Percentiles rank a stretch among this genome's conserved stretches.
These are phyloP conservation scores for Cliona cf. orientalis DNA, from an alignment of 37 sponge, comb jelly and placozoan species.

Conservation along the genomic window DNA sequence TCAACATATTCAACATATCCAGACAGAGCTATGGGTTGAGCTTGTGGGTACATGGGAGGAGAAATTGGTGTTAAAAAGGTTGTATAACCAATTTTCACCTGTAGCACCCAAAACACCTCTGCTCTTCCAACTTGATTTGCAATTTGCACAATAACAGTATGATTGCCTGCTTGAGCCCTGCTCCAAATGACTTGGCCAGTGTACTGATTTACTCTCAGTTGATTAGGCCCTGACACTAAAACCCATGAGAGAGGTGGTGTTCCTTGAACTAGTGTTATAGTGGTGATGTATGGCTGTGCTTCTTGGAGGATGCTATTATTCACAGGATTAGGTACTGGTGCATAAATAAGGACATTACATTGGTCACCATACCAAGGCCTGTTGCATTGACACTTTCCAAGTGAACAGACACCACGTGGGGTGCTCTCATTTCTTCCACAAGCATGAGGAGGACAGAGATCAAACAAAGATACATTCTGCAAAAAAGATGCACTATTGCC, in stretches of 20 bases:
- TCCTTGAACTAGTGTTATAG: slow-evolving; percentile 3
- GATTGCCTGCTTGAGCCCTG: slow-evolving; percentile 39
- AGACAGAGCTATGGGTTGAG: slow-evolving; percentile 15
- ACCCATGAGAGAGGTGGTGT: slow-evolving; percentile 25
- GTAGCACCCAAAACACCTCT: slow-evolving; percentile 1
- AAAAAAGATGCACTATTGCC: background rate
- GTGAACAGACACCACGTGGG: slow-evolving; percentile 12
- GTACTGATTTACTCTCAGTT: background rate
- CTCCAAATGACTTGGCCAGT: slow-evolving; percentile 13
- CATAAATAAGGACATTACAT: slow-evolving; percentile 15
- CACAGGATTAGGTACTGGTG: background rate
- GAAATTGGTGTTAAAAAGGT: slow-evolving; percentile 2
- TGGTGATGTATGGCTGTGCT: slow-evolving; percentile 3
- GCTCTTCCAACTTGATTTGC: slow-evolving; percentile 18
- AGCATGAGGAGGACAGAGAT: slow-evolving; percentile 28
- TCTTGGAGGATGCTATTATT: slow-evolving; percentile 28
- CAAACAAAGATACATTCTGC: slow-evolving; percentile 13
- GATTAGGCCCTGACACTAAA: slow-evolving; percentile 14
- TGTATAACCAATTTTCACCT: slow-evolving; percentile 26
- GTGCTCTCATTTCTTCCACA: slow-evolving; percentile 37
- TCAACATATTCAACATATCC: slow-evolving; percentile 13
- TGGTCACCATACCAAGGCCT: slow-evolving; percentile 38
- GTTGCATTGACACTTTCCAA: slow-evolving; percentile 24
- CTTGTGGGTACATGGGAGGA: background rate
- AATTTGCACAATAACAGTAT: slow-evolving; percentile 22